Base-by-base conservation (phyloP, 1,140 invertebrate genomes). In the Saccostrea glomerata region DNA sequence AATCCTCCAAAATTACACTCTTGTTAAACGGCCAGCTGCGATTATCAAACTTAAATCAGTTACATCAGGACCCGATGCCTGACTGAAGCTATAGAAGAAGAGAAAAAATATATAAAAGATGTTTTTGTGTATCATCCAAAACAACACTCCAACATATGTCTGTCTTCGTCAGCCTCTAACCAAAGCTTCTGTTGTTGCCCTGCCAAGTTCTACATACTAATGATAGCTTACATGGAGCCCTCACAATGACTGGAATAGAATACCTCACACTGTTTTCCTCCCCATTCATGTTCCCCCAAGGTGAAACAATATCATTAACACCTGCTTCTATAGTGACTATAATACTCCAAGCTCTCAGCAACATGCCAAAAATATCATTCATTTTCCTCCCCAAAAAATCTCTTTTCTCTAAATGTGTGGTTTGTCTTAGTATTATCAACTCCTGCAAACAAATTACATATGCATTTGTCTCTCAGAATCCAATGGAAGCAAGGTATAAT, bases 41-140 rank as follows among this genome's bases (percentile, higher is more conserved):
- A 13, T 77, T 77, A 77, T 77, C 23, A 77, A 77, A 77, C 70
- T 77, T 77, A 77, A 77, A 77, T 77, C 70, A 77, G 70, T 77
- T 77, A 77, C 70, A 77, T 77, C 70, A 77, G 58, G 30, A 36
- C 30, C 25, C 15, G 15, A 77, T 30, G 70, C 13, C 70, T 77
- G 25, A 66, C 60, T 66, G 60, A 66, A 66, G 60, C 20, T 20
- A 23, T 20, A 66, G 60, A 66, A 66, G 23, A 66, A 66, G 15
- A 66, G 15, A 30, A 36, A 77, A 17, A 11, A 25, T 30, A 77
- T 77, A 77, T 36, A 36, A 36, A 77, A 77, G 70, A 77, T 30
- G 70, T 13, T 15, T 30, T 25, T 77, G 70, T 77, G 70, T 77
- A 77, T 25, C 70, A 77, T 25, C 70, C 70, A 77, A 13, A 36